Evolutionary conservation across 30 jellyfish, hydroid and myxozoan species (phyloP).

Genomic region (Aurelia sp.): DNA sequence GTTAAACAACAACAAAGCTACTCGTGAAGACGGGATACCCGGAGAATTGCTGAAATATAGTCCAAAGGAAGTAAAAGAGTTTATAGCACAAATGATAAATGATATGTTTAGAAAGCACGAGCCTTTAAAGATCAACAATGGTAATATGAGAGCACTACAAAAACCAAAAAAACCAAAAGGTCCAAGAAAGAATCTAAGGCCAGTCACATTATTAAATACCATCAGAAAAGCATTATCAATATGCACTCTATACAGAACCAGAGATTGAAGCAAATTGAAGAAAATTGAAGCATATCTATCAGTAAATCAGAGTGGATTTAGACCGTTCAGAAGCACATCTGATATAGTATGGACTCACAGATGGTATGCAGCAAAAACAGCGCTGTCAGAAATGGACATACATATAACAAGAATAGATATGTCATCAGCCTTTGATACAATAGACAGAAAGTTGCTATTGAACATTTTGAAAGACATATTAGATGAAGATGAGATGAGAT

Average conservation of each 20-base stretch:
- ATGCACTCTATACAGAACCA: neutral
- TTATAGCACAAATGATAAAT: no score
- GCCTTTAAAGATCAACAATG: neutral
- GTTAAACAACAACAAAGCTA: slow-evolving; percentile 39
- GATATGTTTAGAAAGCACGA: no score
- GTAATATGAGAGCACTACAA: slow-evolving; percentile 23
- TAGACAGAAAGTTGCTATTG: slow-evolving; percentile 48
- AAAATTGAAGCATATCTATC: slow-evolving; percentile 9
- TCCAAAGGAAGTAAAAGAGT: no score
- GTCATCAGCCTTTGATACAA: slow-evolving; percentile 60
- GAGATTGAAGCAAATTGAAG: no score
- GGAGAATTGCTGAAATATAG: no score
- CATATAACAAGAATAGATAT: slow-evolving; percentile 55
- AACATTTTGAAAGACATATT: slow-evolving; percentile 9
- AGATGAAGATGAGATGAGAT: slow-evolving; percentile 56
- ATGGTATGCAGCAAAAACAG: slow-evolving; percentile 48
- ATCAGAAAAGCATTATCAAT: neutral
- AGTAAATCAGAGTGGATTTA: slow-evolving; percentile 29
- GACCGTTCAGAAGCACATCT: slow-evolving; percentile 32
- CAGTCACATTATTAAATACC: slow-evolving; percentile 15
- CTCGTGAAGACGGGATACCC: slow-evolving; percentile 44
- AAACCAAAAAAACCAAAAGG: slow-evolving; percentile 33
- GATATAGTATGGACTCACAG: slow-evolving; percentile 52
- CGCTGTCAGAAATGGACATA: slow-evolving; percentile 27
- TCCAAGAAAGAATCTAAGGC: slow-evolving; percentile 29